Evolutionary conservation across 1,140 invertebrate genomes (phyloP), one percentile per base, ranked within the genome.

Genomic region (Vanessa atalanta): DNA sequence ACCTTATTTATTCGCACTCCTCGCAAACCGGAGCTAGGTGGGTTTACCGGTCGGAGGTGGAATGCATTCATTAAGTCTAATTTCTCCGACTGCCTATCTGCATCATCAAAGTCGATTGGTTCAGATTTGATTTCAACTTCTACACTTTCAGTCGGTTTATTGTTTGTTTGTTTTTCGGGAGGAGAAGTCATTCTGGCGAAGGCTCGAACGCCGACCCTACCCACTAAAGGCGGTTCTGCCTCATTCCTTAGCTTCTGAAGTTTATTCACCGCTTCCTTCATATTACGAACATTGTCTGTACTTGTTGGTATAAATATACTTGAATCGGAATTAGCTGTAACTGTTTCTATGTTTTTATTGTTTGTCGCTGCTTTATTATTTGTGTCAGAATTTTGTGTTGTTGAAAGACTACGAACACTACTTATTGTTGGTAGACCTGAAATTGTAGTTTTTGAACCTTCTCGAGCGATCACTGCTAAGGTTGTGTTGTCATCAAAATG

Each of bases 61-160:
- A 92, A 89, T 9, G 87, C 80, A 50, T 88, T 90, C 84, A 93
- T 88, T n/a, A 93, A 70, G 75, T 91, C 82, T 78, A 89, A 82
- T 64, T 92, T 92, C 50, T 92, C 90, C 12, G 78, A 78, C 16
- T 89, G 85, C 3, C 89, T 55, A 5, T 87, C 86, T 0, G 80
- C 65, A 8, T 93, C 92, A 13, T 92, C 91, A 1, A 85, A 73
- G 16, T 93, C 92, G 16, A 91, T 86, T 0, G 92, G 91, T 67
- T 93, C 91, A 4, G 87, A 73, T 77, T 93, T 93, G 2, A 92
- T 88, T 72, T 93, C 91, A 0, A 93, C 79, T 77, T 88, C 75
- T n/a, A 88, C 82, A 47, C 72, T 70, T 5, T 85, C 80, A 14
- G 75, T 81, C 9, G 74, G 57, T 15, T 77, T 81, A 43, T 73